Conservation (phyloP, 2,888 invertebrate genomes). For the Microdon myrmicae region DNA sequence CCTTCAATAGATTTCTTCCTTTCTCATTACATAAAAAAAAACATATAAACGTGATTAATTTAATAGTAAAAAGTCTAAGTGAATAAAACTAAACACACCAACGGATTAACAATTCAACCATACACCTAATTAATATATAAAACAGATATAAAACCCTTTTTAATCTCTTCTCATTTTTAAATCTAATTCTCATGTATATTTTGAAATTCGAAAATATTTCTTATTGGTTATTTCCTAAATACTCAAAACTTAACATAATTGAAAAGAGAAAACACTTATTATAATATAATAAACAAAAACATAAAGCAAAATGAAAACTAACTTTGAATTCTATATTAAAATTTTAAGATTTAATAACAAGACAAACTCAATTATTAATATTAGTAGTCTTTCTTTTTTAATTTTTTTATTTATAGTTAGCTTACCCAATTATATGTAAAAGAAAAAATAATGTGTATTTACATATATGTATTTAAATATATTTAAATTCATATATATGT, state of each 20-base stretch:
- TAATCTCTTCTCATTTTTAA: no score
- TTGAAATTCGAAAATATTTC: conserved; percentile 17
- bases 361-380: conserved; percentile 24
- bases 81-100: no score
- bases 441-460: no score
- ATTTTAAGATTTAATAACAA: conserved; percentile 12
- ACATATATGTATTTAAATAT: no score
- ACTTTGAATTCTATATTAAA: conserved; percentile 1
- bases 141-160: conserved; percentile 8
- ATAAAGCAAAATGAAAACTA: conserved; percentile 3
- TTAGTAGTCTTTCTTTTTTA: no score
- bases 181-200: conserved; percentile 25
- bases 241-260: conserved; percentile 11
- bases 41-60: conserved; percentile 17
- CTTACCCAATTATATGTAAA: no score
- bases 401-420: conserved; percentile 38
- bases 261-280: conserved; percentile 16
- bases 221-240: conserved; percentile 21
- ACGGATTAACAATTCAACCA: no score
- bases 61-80: conserved; percentile 1
- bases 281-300: conserved; percentile 3
- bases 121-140: no score
- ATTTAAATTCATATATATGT: not conserved
- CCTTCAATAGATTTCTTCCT: conserved; percentile 19
- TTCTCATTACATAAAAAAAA: conserved; percentile 12